Base-by-base conservation (phyloP, 2,113 vertebrate genomes). In the Cheilinus undulatus region DNA sequence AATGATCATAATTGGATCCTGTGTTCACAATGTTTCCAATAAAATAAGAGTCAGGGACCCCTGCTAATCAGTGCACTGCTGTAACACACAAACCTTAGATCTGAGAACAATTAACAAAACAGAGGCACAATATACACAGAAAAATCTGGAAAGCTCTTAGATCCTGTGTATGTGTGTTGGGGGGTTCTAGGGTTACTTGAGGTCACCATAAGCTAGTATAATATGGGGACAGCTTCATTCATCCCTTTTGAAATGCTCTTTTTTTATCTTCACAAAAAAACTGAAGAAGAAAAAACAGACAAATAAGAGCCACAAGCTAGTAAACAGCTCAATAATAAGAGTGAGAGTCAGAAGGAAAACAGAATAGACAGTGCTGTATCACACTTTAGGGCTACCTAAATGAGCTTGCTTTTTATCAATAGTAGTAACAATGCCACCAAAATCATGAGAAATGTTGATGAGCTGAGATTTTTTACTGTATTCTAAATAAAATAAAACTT, bases 131-230 rank as follows among this genome's bases (percentile, higher is more conserved):
- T 7, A 34, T 24, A 11, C 45, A 32, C 23, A 52, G 60, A 42
- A 22, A 58, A 22, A 64, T 78, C 72, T 83, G 57, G 79, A 88
- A 84, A 78, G 69, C 59, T 78, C 48, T 80, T 17, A 63, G 57
- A 14, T 53, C 17, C 43, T 42, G n/a, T 26, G 12, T 48, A 20
- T 43, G 51, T 46, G 68, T 52, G 48, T 22, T 67, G 56, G 56
- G 61, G 36, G 38, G 60, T 43, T 66, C 19, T 63, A 53, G 48
- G 83, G 73, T 80, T 46, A 78, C 73, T 70, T 42, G 11, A 58
- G 84, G 76, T 83, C 73, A 22, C 45, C 30, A 42, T 49, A 10
- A 51, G 27, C 36, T 30, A 28, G 38, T 54, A 13, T 43, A 71
- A 72, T 53, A 60, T 56, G 45, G 57, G 49, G 27, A 23, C 28